phyloP scores from a whole-genome alignment of 2,888 invertebrate genomes.

The Pasiphila rectangulata region DNA sequence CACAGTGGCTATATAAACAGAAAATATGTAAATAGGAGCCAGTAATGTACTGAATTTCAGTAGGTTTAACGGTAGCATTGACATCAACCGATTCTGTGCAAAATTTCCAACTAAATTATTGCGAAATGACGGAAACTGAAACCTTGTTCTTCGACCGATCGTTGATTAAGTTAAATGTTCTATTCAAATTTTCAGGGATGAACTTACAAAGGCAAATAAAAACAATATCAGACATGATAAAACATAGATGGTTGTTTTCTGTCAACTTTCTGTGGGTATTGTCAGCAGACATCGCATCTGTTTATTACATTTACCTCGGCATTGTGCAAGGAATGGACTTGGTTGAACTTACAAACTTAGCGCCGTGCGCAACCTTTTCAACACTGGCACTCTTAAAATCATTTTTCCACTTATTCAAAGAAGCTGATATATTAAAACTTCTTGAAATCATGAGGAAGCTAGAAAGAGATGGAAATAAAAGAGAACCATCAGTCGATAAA shows the following conservation, averaged over 20 bases:
- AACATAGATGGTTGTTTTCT: conserved; percentile 35
- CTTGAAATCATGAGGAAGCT: conserved; percentile 33
- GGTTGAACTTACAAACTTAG: conserved; percentile 41
- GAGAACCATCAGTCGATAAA: conserved; percentile 25
- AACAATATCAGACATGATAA: conserved; percentile 27
- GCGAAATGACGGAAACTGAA: conserved; percentile 16
- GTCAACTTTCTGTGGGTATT: conserved; percentile 40
- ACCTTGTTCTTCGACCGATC: conserved; percentile 35
- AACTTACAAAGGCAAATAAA: conserved; percentile 31
- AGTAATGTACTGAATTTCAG: not conserved
- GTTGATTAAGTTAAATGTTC: conserved; percentile 34
- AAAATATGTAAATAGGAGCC: not conserved
- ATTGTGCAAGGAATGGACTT: conserved; percentile 37
- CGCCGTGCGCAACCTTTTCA: conserved; percentile 39
- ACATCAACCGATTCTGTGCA: not conserved
- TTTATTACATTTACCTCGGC: conserved; percentile 35
- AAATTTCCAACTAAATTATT: not conserved
- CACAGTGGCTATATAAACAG: not conserved
- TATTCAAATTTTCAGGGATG: conserved; percentile 39
- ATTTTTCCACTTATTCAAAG: conserved; percentile 31
- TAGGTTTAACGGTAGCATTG: not conserved
- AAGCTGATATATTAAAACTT: conserved; percentile 32
- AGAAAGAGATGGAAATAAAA: conserved; percentile 32
- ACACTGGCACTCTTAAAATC: conserved; percentile 39
- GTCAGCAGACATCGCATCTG: conserved; percentile 27